phyloP scores from a whole-genome alignment of 92 coral and sea anemone genomes.

The Bergia puertoricense region DNA sequence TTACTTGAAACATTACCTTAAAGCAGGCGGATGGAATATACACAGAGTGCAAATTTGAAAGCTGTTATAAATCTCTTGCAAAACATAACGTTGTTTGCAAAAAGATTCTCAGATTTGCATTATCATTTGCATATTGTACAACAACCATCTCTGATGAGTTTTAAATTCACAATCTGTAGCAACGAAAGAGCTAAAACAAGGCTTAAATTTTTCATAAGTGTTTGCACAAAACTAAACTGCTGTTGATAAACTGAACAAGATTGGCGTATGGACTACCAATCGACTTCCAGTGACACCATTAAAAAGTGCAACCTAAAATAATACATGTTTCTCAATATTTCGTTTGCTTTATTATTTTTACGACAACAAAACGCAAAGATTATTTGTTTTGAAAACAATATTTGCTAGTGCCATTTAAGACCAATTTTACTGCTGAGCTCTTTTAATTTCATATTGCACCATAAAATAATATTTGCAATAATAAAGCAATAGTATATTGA shows the following conservation, averaged over 20 bases:
- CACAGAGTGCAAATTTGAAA: background rate
- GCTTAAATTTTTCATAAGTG: too few species aligned
- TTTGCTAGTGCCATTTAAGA: background rate
- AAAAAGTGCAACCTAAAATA: background rate
- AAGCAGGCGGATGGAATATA: background rate
- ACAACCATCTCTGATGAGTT: background rate
- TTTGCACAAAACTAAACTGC: background rate
- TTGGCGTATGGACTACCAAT: background rate
- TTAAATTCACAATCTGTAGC: background rate
- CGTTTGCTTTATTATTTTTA: background rate
- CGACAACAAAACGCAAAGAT: background rate
- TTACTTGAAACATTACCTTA: too few species aligned
- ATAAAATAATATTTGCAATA: too few species aligned
- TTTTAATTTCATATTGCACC: background rate
- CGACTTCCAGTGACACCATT: background rate
- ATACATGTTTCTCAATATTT: background rate
- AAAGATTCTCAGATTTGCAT: too few species aligned
- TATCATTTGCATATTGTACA: too few species aligned
- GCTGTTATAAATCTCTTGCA: background rate
- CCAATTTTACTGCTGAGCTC: background rate
- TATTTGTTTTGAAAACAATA: too few species aligned
- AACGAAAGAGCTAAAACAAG: background rate
- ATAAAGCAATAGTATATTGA: too few species aligned
- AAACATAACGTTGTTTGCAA: background rate
- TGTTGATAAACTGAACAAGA: background rate